Evolutionary conservation across 2,113 vertebrate genomes (phyloP).

Genomic region (Limanda limanda): DNA sequence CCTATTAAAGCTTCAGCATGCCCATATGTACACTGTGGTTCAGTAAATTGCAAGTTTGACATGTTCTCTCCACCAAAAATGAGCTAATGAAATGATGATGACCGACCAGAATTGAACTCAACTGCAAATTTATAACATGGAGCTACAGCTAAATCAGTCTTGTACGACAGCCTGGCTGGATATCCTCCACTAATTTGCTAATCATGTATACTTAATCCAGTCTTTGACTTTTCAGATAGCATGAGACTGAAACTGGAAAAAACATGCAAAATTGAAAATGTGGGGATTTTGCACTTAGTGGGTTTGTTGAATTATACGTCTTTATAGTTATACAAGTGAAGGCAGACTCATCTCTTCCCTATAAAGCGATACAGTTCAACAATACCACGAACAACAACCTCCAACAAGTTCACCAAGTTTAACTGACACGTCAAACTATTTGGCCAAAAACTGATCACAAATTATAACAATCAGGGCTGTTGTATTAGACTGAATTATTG

Average conservation of each 20-base stretch:
- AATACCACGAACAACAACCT: no score
- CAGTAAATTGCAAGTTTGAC: neutral
- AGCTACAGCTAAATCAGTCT: neutral
- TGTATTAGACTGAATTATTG: neutral
- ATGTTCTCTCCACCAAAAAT: neutral
- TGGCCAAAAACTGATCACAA: neutral
- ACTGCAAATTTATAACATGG: neutral
- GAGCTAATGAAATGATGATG: neutral
- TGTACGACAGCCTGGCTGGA: neutral
- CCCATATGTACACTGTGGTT: neutral
- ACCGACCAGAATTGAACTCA: neutral
- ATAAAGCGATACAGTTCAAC: neutral
- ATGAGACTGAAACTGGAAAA: neutral
- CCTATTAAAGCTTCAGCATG: slow-evolving; percentile 4
- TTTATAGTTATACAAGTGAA: neutral
- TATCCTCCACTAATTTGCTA: neutral
- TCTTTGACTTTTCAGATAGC: neutral
- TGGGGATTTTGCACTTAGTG: neutral
- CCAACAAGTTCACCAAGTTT: neutral
- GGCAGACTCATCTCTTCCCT: neutral
- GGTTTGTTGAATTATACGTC: neutral
- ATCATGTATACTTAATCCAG: neutral
- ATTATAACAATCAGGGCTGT: neutral
- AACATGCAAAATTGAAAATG: neutral
- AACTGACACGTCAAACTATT: neutral